Base-by-base conservation (phyloP, 2,797 vertebrate genomes). In the Myripristis murdjan region DNA sequence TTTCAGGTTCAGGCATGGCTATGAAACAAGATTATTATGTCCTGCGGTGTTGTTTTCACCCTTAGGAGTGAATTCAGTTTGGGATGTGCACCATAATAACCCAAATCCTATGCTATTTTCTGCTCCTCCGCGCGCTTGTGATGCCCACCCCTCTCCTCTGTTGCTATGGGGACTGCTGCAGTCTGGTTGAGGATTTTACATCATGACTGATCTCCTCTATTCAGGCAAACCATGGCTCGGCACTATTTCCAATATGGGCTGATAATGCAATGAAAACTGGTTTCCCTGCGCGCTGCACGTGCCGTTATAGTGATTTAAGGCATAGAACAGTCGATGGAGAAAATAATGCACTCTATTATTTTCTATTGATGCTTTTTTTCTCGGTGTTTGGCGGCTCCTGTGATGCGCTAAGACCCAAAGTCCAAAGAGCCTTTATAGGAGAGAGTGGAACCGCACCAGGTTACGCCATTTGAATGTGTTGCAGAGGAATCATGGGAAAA, bases 81-180 rank as follows among this genome's bases (percentile, higher is more conserved):
- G 16, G 52, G 22, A 69, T 73, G 54, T 79, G 62, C 60, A 10
- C 35, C 65, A 24, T 12, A 77, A 54, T 24, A 44, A 18, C 41
- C 23, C 66, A 43, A 62, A 59, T 73, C 43, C 60, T 26, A 3
- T 51, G 20, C 23, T 47, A 14, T n/a, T 41, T 33, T 73, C 66
- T 70, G 55, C 61, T 73, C 51, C 48, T 64, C n/a, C 44, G 22
- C 23, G 58, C 62, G 65, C 73, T 66, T 74, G 69, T 75, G 86
- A 89, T 82, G 77, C 74, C 81, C 79, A 75, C n/a, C 47, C 86
- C 83, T 84, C 85, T 75, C 88, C 85, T 93, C 90, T 82, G 94
- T 95, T 95, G 92, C 95, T 87, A 95, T 95, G 93, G 94, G 85
- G 93, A 95, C 94, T 89, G 89, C 93, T 92, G 92, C 93, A 93